Base-by-base conservation (phyloP, 2,888 invertebrate species). In the Hyalella azteca region DNA sequence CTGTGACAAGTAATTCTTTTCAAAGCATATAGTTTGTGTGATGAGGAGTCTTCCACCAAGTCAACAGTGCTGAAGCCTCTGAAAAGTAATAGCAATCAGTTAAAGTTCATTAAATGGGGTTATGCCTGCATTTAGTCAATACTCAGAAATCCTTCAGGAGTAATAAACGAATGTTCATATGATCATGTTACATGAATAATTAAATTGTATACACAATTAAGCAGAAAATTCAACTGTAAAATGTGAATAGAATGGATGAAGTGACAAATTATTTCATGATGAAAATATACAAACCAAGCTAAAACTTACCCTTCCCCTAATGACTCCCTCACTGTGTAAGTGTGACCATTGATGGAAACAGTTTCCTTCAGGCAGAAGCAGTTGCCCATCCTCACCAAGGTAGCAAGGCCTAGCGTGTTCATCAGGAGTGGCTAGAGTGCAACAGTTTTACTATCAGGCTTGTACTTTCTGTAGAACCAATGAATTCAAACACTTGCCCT, bases 1-100 rank as follows among this genome's bases (percentile, higher is more conserved):
- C 93, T 92, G 88, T 95, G 94, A 86, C 94, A 94, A n/a, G 91
- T 90, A 81, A 95, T 93, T 86, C 93, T 90, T 88, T 95, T 95
- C 66, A 95, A 88, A 7, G 94, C 95, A 88, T 91, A 94, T 84
- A 90, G 89, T 85, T 91, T 91, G 85, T 91, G 91, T 4, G 91
- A 92, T 45, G 90, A 85, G 1, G 89, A 87, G 86, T 93, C 93
- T 88, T 94, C 93, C 0, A 93, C 92, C 85, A 95, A 89, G 86
- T 93, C 92, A 77, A 95, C 93, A 75, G 92, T 91, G 86, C 94
- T 94, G 87, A 95, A 95, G 13, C 94, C 95, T 11, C 95, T 95
- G 87, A 77, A 89, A 89, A 85, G 81, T 81, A 83, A 82, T 85
- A 39, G 45, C 22, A 54, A 15, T 26, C 4, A 7, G 54, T 54